Evolutionary conservation across 2,113 vertebrate species (phyloP), one percentile per base, ranked within the genome.

Genomic region (Stigmatopora argus): DNA sequence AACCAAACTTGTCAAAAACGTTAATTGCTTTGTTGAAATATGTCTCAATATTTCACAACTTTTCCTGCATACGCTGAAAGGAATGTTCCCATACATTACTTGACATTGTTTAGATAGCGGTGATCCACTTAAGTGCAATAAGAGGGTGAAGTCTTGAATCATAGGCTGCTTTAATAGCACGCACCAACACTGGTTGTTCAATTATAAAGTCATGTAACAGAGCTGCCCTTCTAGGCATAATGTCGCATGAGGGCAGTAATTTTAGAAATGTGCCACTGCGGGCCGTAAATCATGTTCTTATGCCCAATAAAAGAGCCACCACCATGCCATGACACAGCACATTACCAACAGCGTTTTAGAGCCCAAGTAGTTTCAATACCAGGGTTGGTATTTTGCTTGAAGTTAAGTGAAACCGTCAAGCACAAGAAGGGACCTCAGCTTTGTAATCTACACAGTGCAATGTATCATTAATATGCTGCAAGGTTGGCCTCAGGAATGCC

Each of bases 381-480:
- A 70, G 64, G 64, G 78, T 84, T 81, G 77, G 83, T 72, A 79
- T 87, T 86, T 81, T 77, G 66, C 80, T 76, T 77, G 71, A 81
- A 89, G 77, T 72, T 81, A 82, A 80, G 58, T 74, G 78, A 84
- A 82, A 82, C 83, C 75, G 59, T 85, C 82, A 85, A 81, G 80
- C 76, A 77, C 67, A 67, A 81, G 75, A 82, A 68, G 69, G 75
- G 80, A 83, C 82, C 77, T 80, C 76, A 81, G 81, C 78, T 90
- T 88, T 90, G 86, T 89, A 87, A 89, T 89, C 83, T 81, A 74
- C 81, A 73, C 81, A 60, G 64, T 72, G 83, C 80, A 86, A 85
- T 90, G 74, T 87, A 84, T 89, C 87, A 90, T 88, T 90, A 90
- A 91, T 90, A 90, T 85, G 82, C 83, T 86, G 81, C 85, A 86